These are phyloP conservation scores for Prunella fulvescens DNA, from an alignment of 2,113 vertebrate genomes.

Conservation along the genomic window DNA sequence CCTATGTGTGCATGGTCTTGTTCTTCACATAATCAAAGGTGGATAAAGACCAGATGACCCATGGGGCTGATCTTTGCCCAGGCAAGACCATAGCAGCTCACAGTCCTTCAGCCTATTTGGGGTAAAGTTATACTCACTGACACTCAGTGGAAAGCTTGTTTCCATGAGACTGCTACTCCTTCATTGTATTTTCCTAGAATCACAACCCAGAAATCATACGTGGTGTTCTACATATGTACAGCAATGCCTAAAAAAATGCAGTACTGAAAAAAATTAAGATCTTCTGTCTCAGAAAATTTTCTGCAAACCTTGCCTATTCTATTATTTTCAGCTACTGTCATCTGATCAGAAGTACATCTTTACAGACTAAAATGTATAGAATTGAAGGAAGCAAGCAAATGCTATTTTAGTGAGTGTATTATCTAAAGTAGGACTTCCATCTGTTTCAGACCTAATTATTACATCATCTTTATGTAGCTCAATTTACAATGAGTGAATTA, in stretches of 20 bases:
- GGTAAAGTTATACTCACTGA: not conserved
- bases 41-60: not conserved
- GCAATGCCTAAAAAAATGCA: not conserved
- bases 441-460: slow-evolving; percentile 53
- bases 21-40: not conserved
- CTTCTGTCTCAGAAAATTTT: not conserved
- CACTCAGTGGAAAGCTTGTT: not conserved
- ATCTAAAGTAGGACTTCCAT: slow-evolving; percentile 46
- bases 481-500: slow-evolving; percentile 49
- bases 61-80: not conserved
- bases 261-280: not conserved
- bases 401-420: slow-evolving; percentile 38
- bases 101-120: not conserved
- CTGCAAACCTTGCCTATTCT: not conserved
- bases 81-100: not conserved
- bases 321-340: not conserved
- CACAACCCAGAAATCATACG: not conserved
- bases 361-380: not conserved
- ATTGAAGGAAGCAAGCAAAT: slow-evolving; percentile 40
- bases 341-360: slow-evolving; percentile 20
- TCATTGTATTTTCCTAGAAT: not conserved
- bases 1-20: rapidly evolving
- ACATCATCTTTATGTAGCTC: slow-evolving; percentile 41
- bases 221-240: not conserved
- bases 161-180: not conserved